Evolutionary conservation across 2,888 invertebrate genomes (phyloP), one percentile per base, ranked within the genome.

Genomic region (Agrotis clavis): DNA sequence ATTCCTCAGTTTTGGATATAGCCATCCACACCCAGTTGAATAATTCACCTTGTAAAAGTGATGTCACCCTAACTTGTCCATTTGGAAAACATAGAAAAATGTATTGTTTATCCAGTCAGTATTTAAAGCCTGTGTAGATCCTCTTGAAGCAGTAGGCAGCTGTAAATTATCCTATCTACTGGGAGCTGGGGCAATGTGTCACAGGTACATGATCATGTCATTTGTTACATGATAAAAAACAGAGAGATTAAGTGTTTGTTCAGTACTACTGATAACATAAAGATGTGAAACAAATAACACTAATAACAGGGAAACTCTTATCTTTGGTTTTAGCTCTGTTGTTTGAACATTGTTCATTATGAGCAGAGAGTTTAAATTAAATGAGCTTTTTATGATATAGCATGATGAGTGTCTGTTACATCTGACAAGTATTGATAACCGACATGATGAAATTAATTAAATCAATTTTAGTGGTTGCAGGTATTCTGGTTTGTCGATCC

Each of bases 241-340:
- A 57, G 71, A 56, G 30, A 57, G 76, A 76, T 79, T 76, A 74
- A 25, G 30, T 70, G 70, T 76, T 83, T 79, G 78, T 67, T 79
- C 69, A 70, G 50, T 61, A 51, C 19, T 50, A 72, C 75, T 71
- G 79, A 84, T 82, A 84, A 76, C 67, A 63, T 61, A 51, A 47
- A 74, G 65, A 77, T 66, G 62, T 77, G 64, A 54, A 68, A 79
- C 70, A 79, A 79, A 85, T 60, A 83, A 65, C 50, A 66, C 48
- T 41, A 64, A 74, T 25, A 65, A 30, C 41, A 35, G 56, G 64
- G 56, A 71, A 69, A 68, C 59, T 66, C 68, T 56, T 79, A 83
- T 73, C 75, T 81, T 21, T 9, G 16, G 56, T 50, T 53, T 56
- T 74, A 62, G 57, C 19, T 66, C 50, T 30, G 21, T 25, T 65